Evolutionary conservation across 2,113 vertebrate genomes (phyloP).

Genomic region (Epinephelus cyanopodus): DNA sequence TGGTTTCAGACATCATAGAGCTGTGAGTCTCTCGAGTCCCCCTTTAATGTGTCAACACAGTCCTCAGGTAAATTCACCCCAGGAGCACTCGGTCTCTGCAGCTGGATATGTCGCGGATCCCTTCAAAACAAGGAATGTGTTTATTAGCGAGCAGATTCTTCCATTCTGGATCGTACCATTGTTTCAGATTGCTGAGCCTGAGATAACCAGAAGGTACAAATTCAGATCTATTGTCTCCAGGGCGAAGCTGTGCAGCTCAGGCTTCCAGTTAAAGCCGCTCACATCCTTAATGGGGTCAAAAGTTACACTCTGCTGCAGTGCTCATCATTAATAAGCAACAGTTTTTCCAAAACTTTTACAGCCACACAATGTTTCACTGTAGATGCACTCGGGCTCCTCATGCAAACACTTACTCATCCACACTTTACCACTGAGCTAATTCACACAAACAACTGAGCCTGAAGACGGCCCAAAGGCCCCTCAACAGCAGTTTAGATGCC

Average conservation of each 20-base stretch:
- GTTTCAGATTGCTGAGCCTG: constrained; percentile 34
- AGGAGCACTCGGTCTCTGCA: constrained; percentile 51
- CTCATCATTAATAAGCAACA: background rate
- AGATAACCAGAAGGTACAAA: constrained; percentile 14
- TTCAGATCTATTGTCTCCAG: constrained; percentile 13
- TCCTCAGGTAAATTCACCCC: constrained; percentile 57
- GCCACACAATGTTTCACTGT: constrained; percentile 12
- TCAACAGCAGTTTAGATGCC: background rate
- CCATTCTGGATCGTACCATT: constrained; percentile 1
- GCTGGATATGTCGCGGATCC: constrained; percentile 42
- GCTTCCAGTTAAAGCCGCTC: constrained; percentile 13
- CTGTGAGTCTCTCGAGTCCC: constrained; percentile 31
- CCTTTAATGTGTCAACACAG: constrained; percentile 60
- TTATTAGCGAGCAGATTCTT: constrained; percentile 31
- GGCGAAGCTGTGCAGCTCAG: background rate
- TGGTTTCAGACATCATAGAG: constrained; percentile 44
- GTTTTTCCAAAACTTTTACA: constrained; percentile 12
- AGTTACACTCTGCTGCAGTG: background rate
- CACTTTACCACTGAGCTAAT: constrained; percentile 12
- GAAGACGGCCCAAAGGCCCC: constrained; percentile 11
- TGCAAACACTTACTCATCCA: constrained; percentile 1
- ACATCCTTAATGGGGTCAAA: constrained; percentile 18
- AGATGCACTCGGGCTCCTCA: background rate
- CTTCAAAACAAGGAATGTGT: constrained; percentile 45
- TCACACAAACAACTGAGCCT: constrained; percentile 20